Percentiles rank a stretch among this genome's conserved stretches.
These are phyloP conservation scores for Anadara kagoshimensis DNA, from an alignment of 1,140 invertebrate species.

Conservation along the genomic window DNA sequence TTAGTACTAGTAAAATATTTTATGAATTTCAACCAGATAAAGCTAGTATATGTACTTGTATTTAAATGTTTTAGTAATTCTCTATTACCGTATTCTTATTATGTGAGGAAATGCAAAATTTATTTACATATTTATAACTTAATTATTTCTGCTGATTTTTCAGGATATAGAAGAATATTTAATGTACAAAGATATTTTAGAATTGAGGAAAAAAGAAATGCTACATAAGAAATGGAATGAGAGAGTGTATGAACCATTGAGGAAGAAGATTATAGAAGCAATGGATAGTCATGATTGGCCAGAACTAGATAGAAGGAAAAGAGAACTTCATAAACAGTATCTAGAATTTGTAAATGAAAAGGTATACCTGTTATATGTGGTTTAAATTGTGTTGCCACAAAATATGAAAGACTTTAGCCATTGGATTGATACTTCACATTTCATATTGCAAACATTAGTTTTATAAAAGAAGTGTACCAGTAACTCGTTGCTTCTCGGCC, in stretches of 20 bases:
- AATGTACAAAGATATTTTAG: conserved; percentile 56
- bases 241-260: conserved; percentile 67
- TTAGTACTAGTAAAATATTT: no score
- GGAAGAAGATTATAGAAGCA: conserved; percentile 61
- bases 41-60: no score
- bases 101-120: no score
- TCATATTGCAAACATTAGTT: not conserved
- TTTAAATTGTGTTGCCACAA: not conserved
- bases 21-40: no score
- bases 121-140: not conserved
- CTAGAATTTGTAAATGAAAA: conserved; percentile 69
- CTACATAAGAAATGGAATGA: conserved; percentile 70
- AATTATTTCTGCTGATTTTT: not conserved
- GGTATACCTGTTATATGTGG: conserved; percentile 51
- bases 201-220: conserved; percentile 66
- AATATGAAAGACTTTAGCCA: not conserved
- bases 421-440: conserved; percentile 1
- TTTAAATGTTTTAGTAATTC: no score
- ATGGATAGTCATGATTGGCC: conserved; percentile 63
- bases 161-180: conserved; percentile 65
- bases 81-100: no score
- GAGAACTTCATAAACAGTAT: conserved; percentile 67
- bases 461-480: no score
- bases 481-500: no score
- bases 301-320: conserved; percentile 59